Base-by-base conservation (phyloP, 2,888 invertebrate species). In the Elegia similella region DNA sequence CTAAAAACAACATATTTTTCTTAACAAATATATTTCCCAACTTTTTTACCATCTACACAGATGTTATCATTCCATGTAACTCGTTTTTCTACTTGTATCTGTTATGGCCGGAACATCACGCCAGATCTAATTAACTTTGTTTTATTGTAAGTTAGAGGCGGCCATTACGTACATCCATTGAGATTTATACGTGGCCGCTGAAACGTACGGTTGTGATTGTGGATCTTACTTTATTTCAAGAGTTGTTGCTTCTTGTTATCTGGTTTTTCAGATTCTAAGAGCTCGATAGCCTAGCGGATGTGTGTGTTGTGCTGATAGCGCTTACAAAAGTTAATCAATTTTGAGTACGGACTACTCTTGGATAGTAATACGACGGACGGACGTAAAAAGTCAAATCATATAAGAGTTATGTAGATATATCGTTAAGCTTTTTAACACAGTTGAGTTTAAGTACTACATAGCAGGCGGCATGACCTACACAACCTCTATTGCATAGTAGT, bases 71-170 rank as follows among this genome's bases (percentile, higher is more conserved):
- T 34, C 30, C 32, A 10, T 13, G 1, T 10, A 38, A 16, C 38
- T 48, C 16, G 44, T 48, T 48, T 34, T 17, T 34, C 16, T 16
- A 38, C 12, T 7, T 44, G 48, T 48, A 32, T 32, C 48, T 48
- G 54, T 74, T 73, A 73, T 70, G 66, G 68, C 62, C 67, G 63
- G 67, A 71, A 73, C 75, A 75, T 71, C 71, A 73, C 64, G 70
- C 69, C 66, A 70, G 63, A 72, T 70, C 72, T 80, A 82, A 81
- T 82, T 82, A 84, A 70, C 70, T 76, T 79, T 73, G 78, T 83
- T 80, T 82, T 82, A 80, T 80, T 78, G 74, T 72, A 70, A 70
- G 70, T 66, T 56, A 55, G 56, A 48, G 42, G 56, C 70, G 67
- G 68, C 72, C 75, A 72, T 73, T 75, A 73, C 68, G 65, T 42